Percentiles rank a stretch among this genome's conserved stretches.
Evolutionary conservation across 2,797 vertebrate species (phyloP).

Genomic region (Iguana delicatissima): DNA sequence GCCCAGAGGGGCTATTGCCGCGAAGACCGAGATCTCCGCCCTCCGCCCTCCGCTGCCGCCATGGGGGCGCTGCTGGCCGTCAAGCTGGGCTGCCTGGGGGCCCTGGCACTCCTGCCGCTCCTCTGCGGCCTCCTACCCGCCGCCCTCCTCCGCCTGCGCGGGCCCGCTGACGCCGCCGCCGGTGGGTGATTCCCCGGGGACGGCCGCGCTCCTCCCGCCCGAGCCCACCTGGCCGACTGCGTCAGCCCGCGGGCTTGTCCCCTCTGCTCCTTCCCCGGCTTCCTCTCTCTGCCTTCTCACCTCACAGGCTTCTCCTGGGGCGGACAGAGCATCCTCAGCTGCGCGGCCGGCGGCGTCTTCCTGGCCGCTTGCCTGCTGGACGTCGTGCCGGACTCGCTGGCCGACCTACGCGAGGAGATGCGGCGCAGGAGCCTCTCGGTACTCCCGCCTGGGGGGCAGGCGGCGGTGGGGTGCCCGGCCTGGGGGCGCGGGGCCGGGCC

Average conservation of each 20-base stretch:
- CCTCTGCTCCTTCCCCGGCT: background rate
- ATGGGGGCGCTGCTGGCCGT: conserved; percentile 1
- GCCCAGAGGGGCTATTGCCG: background rate
- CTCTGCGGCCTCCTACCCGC: conserved; percentile 40
- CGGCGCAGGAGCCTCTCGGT: conserved; percentile 73
- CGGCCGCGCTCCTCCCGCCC: background rate
- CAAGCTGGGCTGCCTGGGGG: conserved; percentile 19
- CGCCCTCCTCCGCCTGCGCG: background rate
- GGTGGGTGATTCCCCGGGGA: background rate
- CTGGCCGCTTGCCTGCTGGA: conserved; percentile 88
- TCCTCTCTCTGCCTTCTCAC: background rate
- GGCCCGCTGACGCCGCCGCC: background rate
- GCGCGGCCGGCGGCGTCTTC: conserved; percentile 88
- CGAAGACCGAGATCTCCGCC: too few species aligned
- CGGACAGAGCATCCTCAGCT: conserved; percentile 86
- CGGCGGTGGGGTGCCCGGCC: background rate
- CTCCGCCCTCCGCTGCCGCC: background rate
- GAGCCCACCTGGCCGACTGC: too few species aligned
- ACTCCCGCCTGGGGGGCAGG: background rate
- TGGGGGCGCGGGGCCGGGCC: background rate
- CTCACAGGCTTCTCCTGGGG: conserved; percentile 75
- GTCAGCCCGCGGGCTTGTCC: too few species aligned
- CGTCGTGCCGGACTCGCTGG: conserved; percentile 88
- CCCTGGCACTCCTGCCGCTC: conserved; percentile 14
- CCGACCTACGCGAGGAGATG: conserved; percentile 80